Evolutionary conservation across 1,140 invertebrate species (phyloP), one percentile per base, ranked within the genome.

Genomic region (Drosophila kurseongensis): DNA sequence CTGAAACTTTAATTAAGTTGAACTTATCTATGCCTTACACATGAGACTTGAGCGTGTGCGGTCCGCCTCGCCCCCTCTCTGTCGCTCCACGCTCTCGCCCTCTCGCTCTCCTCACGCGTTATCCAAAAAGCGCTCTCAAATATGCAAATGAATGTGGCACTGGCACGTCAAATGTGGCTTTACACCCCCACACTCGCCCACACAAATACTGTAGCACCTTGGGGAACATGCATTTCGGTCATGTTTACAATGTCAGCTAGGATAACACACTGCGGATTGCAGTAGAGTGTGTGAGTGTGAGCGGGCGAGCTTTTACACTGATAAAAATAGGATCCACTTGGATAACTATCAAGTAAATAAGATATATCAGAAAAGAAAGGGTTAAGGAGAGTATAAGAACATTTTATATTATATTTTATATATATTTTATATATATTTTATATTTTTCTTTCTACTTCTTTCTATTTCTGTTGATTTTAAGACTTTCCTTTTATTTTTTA

Each of bases 191-290:
- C 47, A 65, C 40, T 29, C 58, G 40, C 63, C 29, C 36, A 71
- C 41, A 67, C 57, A 63, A 35, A 63, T 51, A 35, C 32, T 10
- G 48, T 59, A 50, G 65, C 82, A 83, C 80, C 66, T 88, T 73
- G 57, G 84, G 71, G 52, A 80, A 86, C 83, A 86, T 86, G 83
- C 83, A 88, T 86, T 86, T 86, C 76, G 83, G 83, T 88, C 83
- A 83, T 86, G 83, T 86, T 86, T 86, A 86, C 83, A 88, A 86
- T 86, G 84, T 80, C 83, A 86, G 83, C 79, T 83, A 86, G 83
- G 83, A 86, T 86, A 86, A 88, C 83, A 82, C 75, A 56, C 57
- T 55, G 41, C 71, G 59, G 58, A 75, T 51, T 66, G 83, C 78
- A 52, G 48, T 63, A 50, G 38, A 13, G 51, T 56, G 58, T 74